phyloP scores from a whole-genome alignment of 2,113 vertebrate species.

The Fregetta grallaria region DNA sequence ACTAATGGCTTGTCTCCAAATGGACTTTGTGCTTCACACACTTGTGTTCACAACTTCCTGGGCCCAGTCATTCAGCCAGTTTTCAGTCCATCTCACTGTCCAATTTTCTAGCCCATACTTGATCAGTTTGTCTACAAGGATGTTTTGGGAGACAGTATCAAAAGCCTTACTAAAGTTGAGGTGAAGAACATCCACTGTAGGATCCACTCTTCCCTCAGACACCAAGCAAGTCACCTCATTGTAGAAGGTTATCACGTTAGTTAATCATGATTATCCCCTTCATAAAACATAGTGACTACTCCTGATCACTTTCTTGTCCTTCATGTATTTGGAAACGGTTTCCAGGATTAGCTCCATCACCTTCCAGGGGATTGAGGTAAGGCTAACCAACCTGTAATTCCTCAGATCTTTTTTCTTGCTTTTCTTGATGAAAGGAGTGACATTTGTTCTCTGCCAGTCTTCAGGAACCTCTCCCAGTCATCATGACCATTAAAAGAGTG shows the following conservation, averaged over 20 bases:
- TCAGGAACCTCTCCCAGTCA: neutral
- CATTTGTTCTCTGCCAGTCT: neutral
- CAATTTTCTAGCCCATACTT: neutral
- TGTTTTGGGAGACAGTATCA: neutral
- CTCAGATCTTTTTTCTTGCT: too few species aligned
- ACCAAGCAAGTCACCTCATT: neutral
- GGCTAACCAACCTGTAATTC: neutral
- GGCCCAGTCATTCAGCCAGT: neutral
- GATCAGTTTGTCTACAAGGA: neutral
- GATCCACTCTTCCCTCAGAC: too few species aligned
- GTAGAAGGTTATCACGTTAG: neutral
- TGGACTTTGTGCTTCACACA: neutral
- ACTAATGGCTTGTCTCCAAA: neutral
- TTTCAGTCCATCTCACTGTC: neutral
- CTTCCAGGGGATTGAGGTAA: neutral
- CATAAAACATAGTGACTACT: neutral
- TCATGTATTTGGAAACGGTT: neutral
- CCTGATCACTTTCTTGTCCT: neutral
- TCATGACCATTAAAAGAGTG: neutral
- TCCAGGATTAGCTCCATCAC: neutral
- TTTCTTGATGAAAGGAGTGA: neutral
- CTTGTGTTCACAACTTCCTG: neutral
- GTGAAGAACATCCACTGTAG: neutral
- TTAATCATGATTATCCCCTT: neutral
- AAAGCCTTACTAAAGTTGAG: neutral